A percentile compares a stretch with the other conserved stretches of the same genome.
Evolutionary conservation across 2,888 invertebrate species (phyloP).

Genomic region (Hirtodrosophila alboralis): DNA sequence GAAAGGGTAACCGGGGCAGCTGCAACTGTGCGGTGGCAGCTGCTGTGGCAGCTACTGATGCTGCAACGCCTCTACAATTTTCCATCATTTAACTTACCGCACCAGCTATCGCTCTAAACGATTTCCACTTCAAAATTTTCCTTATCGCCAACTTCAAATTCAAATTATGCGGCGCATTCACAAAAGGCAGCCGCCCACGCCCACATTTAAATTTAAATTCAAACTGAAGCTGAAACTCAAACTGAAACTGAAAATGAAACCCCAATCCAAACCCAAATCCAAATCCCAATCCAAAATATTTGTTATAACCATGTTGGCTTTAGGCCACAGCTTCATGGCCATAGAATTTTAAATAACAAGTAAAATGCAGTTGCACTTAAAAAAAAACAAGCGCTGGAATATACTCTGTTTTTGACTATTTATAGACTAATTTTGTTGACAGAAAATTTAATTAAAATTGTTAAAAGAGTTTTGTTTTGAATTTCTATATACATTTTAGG

Average conservation of each 20-base stretch:
- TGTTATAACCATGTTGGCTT: conserved; percentile 20
- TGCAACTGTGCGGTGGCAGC: conserved; percentile 33
- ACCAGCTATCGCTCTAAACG: conserved; percentile 41
- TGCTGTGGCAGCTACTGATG: conserved; percentile 37
- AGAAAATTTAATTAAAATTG: too few relatives aligned
- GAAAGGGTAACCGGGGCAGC: conserved; percentile 45
- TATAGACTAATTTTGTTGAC: too few relatives aligned
- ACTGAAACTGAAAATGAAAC: too few relatives aligned
- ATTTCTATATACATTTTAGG: too few relatives aligned
- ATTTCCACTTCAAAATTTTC: conserved; percentile 45
- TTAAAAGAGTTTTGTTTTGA: too few relatives aligned
- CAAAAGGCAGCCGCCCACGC: conserved; percentile 38
- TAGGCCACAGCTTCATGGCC: conserved; percentile 43
- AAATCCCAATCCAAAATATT: conserved; percentile 6
- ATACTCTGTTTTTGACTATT: too few relatives aligned
- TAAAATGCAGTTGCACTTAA: too few relatives aligned
- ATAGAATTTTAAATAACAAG: too few relatives aligned
- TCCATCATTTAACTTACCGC: conserved; percentile 54
- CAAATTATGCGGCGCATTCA: conserved; percentile 39
- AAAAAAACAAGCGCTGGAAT: too few relatives aligned
- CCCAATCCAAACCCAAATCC: conserved; percentile 12
- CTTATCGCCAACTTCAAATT: conserved; percentile 17
- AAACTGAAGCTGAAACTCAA: too few relatives aligned
- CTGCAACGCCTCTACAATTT: conserved; percentile 40
- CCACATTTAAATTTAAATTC: conserved; percentile 15